These are phyloP conservation scores for Sabatieria punctata DNA, from an alignment of 2,888 invertebrate species.

Conservation along the genomic window DNA sequence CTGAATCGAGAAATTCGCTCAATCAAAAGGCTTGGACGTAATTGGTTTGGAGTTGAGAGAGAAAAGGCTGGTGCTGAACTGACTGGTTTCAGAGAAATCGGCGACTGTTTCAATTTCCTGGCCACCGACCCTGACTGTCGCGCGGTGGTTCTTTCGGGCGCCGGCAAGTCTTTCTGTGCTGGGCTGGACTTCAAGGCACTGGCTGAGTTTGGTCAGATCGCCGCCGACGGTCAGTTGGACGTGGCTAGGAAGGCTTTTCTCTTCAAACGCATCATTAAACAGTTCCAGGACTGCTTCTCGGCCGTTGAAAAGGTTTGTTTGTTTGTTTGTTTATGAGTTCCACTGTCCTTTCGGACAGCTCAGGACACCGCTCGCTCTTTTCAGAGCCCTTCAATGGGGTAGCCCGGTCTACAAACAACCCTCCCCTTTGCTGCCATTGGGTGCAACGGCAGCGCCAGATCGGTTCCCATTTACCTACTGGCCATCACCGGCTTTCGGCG, in stretches of 20 bases:
- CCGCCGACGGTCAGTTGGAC: conserved; percentile 48
- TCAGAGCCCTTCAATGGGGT: no score
- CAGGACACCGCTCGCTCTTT: no score
- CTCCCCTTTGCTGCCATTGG: no score
- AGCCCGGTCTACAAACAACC: no score
- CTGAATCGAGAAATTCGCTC: conserved; percentile 68
- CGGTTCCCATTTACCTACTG: no score
- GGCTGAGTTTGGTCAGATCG: conserved; percentile 42
- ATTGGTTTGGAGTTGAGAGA: conserved; percentile 28
- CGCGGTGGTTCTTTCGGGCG: conserved; percentile 63
- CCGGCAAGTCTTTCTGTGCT: conserved; percentile 68
- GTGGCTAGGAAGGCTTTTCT: conserved; percentile 55
- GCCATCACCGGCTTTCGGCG: no score
- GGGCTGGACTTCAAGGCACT: conserved; percentile 59
- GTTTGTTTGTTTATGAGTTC: no score
- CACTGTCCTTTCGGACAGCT: no score
- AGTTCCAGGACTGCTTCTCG: conserved; percentile 59
- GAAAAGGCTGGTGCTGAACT: background rate
- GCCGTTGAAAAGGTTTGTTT: conserved; percentile 62
- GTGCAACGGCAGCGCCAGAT: no score
- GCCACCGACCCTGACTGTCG: conserved; percentile 61
- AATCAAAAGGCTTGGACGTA: conserved; percentile 65
- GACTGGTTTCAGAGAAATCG: conserved; percentile 46
- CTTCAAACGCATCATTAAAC: conserved; percentile 45
- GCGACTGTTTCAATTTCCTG: conserved; percentile 57